A percentile compares a stretch with the other conserved stretches of the same genome.
Evolutionary conservation across 2,113 vertebrate species (phyloP).

Genomic region (Notarius quadriscutis): DNA sequence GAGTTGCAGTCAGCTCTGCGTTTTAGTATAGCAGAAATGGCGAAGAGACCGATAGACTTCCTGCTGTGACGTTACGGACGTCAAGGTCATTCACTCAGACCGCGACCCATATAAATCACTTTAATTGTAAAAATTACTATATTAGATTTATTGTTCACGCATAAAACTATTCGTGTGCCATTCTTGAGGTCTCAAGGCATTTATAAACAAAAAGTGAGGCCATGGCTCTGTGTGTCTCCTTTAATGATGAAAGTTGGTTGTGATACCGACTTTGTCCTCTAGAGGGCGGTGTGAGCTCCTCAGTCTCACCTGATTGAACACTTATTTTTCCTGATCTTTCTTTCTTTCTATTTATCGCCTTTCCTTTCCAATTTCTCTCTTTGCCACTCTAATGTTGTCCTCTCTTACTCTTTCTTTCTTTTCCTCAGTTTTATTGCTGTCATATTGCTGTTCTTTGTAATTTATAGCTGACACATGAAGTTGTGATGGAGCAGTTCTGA

Average conservation of each 20-base stretch:
- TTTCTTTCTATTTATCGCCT: neutral
- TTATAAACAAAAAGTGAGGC: too few species aligned
- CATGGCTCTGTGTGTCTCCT: too few species aligned
- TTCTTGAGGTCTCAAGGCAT: too few species aligned
- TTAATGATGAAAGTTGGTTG: neutral
- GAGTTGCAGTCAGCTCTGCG: too few species aligned
- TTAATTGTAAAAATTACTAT: too few species aligned
- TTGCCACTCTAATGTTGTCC: neutral
- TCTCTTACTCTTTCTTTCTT: neutral
- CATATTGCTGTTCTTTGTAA: neutral
- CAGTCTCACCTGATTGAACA: neutral
- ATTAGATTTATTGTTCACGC: too few species aligned
- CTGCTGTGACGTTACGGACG: too few species aligned
- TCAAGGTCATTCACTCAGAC: too few species aligned
- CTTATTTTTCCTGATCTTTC: neutral
- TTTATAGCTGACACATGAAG: neutral
- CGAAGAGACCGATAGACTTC: too few species aligned
- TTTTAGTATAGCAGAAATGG: too few species aligned
- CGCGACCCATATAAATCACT: too few species aligned
- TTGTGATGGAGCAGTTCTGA: neutral
- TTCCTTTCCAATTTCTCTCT: neutral
- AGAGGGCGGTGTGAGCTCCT: constrained; percentile 56
- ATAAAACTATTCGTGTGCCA: too few species aligned
- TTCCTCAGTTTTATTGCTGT: neutral
- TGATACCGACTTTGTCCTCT: constrained; percentile 35